phyloP scores from a whole-genome alignment of 2,113 vertebrate genomes.

The Crotalus viridis region DNA sequence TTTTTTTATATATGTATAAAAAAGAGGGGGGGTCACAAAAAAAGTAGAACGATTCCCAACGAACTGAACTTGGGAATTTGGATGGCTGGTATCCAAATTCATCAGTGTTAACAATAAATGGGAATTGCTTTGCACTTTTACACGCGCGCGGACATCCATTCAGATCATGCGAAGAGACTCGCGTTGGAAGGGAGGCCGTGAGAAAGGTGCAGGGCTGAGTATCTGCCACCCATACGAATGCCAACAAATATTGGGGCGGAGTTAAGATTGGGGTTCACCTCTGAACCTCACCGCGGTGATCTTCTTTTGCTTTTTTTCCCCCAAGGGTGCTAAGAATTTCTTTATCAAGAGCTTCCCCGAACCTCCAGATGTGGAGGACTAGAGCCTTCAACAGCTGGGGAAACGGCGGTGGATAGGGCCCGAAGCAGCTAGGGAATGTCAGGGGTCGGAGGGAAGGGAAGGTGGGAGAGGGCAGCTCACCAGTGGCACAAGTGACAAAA shows the following conservation, averaged over 20 bases:
- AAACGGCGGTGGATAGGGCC: background rate
- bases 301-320: background rate
- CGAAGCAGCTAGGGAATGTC: background rate
- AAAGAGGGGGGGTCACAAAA: background rate
- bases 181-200: background rate
- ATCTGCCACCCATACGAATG: background rate
- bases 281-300: background rate
- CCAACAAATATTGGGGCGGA: background rate
- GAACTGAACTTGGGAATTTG: background rate
- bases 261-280: background rate
- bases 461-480: background rate
- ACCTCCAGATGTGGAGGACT: background rate
- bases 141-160: background rate
- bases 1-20: too few relatives aligned
- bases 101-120: background rate
- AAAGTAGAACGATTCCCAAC: background rate
- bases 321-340: background rate
- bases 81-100: background rate
- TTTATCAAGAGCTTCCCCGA: background rate
- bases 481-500: slow-evolving; percentile 71
- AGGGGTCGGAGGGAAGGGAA: background rate
- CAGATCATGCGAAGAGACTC: background rate
- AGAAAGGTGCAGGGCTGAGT: background rate
- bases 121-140: background rate
- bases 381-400: background rate